Conservation (phyloP, 2,797 vertebrate species). For the Gambelia wislizenii region DNA sequence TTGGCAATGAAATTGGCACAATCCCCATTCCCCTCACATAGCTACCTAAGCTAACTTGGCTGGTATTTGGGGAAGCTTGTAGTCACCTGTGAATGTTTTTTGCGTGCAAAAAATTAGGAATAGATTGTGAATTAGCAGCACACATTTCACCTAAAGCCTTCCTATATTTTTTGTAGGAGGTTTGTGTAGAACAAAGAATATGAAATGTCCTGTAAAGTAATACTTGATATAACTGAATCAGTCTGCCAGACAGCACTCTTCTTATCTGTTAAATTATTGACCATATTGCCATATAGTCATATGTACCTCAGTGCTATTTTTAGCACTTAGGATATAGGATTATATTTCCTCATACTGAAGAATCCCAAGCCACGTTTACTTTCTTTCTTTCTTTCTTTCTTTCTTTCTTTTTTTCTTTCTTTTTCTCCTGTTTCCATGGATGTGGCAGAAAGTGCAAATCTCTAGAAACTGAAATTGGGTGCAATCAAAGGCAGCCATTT, state of each 20-base stretch:
- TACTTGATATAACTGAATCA: conserved; percentile 23
- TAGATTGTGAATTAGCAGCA: conserved; percentile 28
- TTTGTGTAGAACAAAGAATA: conserved; percentile 20
- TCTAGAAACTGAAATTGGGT: not conserved
- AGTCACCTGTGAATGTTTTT: conserved; percentile 27
- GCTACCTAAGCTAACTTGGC: conserved; percentile 3
- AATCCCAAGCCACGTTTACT: not conserved
- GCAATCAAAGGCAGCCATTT: not conserved
- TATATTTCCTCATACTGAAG: conserved; percentile 25
- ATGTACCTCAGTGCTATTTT: not conserved
- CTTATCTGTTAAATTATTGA: conserved; percentile 19
- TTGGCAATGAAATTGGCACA: conserved; percentile 18
- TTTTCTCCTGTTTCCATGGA: not conserved
- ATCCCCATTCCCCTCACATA: not conserved
- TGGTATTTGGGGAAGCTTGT: conserved; percentile 4
- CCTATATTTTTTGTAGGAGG: conserved; percentile 2
- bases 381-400: not conserved
- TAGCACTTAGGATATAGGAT: not conserved
- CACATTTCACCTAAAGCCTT: conserved; percentile 13
- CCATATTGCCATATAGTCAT: conserved; percentile 17
- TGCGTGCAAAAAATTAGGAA: conserved; percentile 17
- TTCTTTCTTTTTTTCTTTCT: no score
- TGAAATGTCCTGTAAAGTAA: conserved; percentile 17
- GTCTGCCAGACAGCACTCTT: not conserved
- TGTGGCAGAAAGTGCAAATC: not conserved